Evolutionary conservation across 2,797 vertebrate species (phyloP).

Genomic region (Eleutherodactylus coqui): DNA sequence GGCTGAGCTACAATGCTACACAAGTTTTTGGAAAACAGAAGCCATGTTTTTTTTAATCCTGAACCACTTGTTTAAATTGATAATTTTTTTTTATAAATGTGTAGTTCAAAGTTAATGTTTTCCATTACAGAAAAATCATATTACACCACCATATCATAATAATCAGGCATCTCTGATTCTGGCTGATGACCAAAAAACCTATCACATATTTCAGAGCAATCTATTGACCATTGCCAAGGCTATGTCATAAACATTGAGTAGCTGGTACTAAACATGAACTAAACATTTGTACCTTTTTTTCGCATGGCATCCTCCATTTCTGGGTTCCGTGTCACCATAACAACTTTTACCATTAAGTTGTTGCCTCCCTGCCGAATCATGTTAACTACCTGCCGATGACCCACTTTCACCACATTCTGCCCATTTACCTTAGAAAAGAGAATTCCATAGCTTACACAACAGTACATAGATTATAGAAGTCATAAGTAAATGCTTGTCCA

Average conservation of each 20-base stretch:
- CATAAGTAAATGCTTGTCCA: not conserved
- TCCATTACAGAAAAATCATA: not conserved
- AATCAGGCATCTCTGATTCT: not conserved
- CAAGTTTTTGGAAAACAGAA: too few relatives aligned
- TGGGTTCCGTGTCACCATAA: constrained; percentile 93
- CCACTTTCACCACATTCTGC: constrained; percentile 94
- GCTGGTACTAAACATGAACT: not conserved
- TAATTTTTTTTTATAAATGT: too few relatives aligned
- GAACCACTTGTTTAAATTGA: too few relatives aligned
- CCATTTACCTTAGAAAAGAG: constrained; percentile 84
- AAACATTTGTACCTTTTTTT: constrained; percentile 83
- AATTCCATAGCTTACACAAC: not conserved
- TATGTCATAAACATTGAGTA: not conserved
- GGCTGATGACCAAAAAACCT: not conserved
- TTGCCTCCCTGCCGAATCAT: constrained; percentile 96
- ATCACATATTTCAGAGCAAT: not conserved
- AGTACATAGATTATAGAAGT: not conserved
- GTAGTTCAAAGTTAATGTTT: too few relatives aligned
- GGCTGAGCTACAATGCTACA: too few relatives aligned
- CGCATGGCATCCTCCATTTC: constrained; percentile 90
- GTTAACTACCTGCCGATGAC: constrained; percentile 93
- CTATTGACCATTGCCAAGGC: too few relatives aligned
- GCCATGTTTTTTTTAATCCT: too few relatives aligned
- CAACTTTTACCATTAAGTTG: constrained; percentile 94
- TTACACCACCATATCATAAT: not conserved